Conservation (phyloP, 2,113 vertebrate genomes). For the Anhinga anhinga region DNA sequence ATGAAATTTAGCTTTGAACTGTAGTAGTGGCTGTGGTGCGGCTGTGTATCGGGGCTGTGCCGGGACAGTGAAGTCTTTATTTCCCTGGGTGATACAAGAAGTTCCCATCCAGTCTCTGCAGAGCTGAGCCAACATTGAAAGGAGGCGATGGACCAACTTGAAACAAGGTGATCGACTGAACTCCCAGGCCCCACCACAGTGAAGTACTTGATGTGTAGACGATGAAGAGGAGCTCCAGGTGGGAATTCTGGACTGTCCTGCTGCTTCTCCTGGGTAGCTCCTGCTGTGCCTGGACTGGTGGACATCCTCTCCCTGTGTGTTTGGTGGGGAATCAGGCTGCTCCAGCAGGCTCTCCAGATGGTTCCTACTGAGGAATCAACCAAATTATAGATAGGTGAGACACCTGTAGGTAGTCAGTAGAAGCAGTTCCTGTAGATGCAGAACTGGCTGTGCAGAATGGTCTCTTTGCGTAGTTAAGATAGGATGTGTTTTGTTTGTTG, state of each 20-base stretch:
- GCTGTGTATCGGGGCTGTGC: background rate
- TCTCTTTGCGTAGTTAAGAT: background rate
- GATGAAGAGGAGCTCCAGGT: background rate
- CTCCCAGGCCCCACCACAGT: background rate
- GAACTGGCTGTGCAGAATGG: background rate
- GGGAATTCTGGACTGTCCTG: background rate
- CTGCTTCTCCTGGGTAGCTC: background rate
- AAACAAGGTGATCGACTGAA: accelerated
- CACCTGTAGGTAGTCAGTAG: background rate
- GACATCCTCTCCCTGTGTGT: background rate
- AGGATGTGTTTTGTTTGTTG: background rate
- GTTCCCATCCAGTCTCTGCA: background rate
- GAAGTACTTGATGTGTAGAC: background rate
- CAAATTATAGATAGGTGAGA: too few species aligned
- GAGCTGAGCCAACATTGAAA: background rate
- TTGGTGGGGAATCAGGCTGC: background rate
- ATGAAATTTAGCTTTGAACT: background rate
- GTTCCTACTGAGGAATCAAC: background rate
- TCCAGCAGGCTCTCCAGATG: background rate
- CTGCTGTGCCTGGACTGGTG: background rate
- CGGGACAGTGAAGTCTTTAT: accelerated
- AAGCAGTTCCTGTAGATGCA: background rate
- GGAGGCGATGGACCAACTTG: background rate
- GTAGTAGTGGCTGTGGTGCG: background rate
- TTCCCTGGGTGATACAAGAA: background rate